phyloP scores from a whole-genome alignment of 2,113 vertebrate genomes.

The Aphelocoma coerulescens region DNA sequence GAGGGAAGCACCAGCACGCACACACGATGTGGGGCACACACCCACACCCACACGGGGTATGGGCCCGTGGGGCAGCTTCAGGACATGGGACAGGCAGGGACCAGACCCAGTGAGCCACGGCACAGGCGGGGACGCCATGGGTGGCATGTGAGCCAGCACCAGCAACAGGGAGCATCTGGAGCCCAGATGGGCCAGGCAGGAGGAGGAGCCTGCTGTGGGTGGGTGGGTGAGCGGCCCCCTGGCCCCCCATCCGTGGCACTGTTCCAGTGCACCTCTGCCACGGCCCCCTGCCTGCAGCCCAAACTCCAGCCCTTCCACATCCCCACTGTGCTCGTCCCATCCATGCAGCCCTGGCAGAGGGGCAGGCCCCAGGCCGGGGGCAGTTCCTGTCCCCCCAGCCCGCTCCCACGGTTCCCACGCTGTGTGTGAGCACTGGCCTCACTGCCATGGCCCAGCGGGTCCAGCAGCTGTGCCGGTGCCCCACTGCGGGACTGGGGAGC shows the following conservation, averaged over 20 bases:
- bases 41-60: too few relatives aligned
- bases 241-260: neutral
- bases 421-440: fast-evolving
- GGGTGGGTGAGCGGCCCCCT: neutral
- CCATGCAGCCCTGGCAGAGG: fast-evolving
- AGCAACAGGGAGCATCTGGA: constrained; percentile 31
- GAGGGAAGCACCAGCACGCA: neutral
- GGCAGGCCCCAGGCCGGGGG: fast-evolving
- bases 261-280: neutral
- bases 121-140: neutral
- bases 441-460: fast-evolving
- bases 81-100: neutral
- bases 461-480: neutral
- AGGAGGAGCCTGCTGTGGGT: neutral
- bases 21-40: neutral
- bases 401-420: fast-evolving
- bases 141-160: neutral
- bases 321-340: fast-evolving
- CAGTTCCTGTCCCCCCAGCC: neutral
- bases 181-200: neutral
- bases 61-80: neutral
- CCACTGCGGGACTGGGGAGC: fast-evolving
- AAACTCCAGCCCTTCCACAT: fast-evolving
- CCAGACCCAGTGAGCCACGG: neutral
- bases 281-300: neutral